A percentile compares a stretch with the other conserved stretches of the same genome.
These are phyloP conservation scores for Micrasema longulum DNA, from an alignment of 1,140 invertebrate genomes.

Conservation along the genomic window DNA sequence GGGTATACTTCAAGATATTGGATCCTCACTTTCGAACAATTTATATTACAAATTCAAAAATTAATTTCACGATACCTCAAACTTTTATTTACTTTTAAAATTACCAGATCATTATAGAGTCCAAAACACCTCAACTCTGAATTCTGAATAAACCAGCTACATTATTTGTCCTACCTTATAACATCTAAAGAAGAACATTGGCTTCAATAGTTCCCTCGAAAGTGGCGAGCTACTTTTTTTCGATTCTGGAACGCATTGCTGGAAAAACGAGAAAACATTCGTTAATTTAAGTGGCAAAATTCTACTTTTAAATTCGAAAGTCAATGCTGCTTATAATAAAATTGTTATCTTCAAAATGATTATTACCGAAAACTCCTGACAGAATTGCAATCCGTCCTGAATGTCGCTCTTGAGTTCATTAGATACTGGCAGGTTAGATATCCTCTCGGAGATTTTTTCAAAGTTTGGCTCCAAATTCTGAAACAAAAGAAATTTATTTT, in stretches of 20 bases:
- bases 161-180: constrained; percentile 74
- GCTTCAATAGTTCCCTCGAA: constrained; percentile 71
- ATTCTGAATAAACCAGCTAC: no score
- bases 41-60: no score
- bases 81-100: no score
- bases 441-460: constrained; percentile 70
- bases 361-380: constrained; percentile 73
- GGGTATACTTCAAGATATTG: no score
- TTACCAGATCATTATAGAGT: no score
- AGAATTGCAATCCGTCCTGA: constrained; percentile 73
- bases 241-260: constrained; percentile 76
- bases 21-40: no score
- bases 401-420: constrained; percentile 73
- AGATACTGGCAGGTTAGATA: constrained; percentile 69
- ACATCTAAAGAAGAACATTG: constrained; percentile 78
- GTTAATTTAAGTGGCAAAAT: not conserved
- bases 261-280: constrained; percentile 56
- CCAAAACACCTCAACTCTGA: no score
- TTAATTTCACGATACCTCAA: no score
- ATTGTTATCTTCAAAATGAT: no score
- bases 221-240: constrained; percentile 71
- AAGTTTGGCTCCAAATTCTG: constrained; percentile 74
- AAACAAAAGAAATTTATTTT: no score
- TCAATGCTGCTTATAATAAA: no score
- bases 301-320: no score